These are phyloP conservation scores for Tetraodon nigroviridis DNA, from an alignment of 2,113 vertebrate species.

Conservation along the genomic window DNA sequence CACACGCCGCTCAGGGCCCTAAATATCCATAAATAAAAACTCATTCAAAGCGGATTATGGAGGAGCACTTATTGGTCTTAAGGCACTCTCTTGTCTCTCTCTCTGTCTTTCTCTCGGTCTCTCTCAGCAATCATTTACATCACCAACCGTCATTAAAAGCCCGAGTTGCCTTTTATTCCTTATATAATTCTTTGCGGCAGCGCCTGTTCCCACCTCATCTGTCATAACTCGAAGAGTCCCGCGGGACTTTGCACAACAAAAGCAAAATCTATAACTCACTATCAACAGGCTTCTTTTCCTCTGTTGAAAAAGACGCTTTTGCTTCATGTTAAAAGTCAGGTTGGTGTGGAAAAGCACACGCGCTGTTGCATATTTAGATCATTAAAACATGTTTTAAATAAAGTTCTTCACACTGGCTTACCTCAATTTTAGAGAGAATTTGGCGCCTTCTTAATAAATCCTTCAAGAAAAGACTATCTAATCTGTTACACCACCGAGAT, in stretches of 20 bases:
- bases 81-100: slow-evolving; percentile 27
- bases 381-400: too few species aligned
- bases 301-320: slow-evolving; percentile 3
- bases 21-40: slow-evolving; percentile 33
- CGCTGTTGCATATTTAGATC: neutral
- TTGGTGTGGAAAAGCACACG: neutral
- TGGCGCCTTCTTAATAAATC: slow-evolving; percentile 1
- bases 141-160: slow-evolving; percentile 33
- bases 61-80: slow-evolving; percentile 41
- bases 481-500: slow-evolving; percentile 11
- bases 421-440: slow-evolving; percentile 5
- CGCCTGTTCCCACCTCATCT: slow-evolving; percentile 43
- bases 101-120: neutral
- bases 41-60: slow-evolving; percentile 31
- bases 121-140: slow-evolving; percentile 18
- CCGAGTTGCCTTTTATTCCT: slow-evolving; percentile 16
- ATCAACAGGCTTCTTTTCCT: slow-evolving; percentile 32
- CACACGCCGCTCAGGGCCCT: slow-evolving; percentile 38
- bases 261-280: slow-evolving; percentile 25
- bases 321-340: neutral
- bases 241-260: slow-evolving; percentile 30
- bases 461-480: slow-evolving; percentile 10
- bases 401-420: neutral
- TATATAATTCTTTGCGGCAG: slow-evolving; percentile 28
- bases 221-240: slow-evolving; percentile 38